Evolutionary conservation across 2,113 vertebrate species (phyloP).

Genomic region (Tringa solitaria): DNA sequence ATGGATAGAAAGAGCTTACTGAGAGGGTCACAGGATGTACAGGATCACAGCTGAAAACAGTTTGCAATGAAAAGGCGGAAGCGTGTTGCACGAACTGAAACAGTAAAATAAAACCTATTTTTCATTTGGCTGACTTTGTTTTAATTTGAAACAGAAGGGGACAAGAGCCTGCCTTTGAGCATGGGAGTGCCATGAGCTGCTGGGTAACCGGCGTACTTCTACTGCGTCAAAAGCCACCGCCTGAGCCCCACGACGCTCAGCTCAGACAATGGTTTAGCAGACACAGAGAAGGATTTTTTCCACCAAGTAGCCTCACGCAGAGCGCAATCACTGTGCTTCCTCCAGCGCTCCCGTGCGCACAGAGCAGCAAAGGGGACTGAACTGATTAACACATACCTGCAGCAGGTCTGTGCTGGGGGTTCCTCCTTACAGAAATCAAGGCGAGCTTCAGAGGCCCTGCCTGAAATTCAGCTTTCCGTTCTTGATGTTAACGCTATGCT

Average conservation of each 20-base stretch:
- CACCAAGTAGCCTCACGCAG: background rate
- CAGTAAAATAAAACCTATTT: background rate
- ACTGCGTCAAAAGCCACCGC: background rate
- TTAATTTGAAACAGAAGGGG: background rate
- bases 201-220: background rate
- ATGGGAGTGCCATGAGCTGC: background rate
- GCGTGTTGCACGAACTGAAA: background rate
- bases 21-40: background rate
- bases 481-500: background rate
- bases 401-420: background rate
- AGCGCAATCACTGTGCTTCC: accelerated
- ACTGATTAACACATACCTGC: background rate
- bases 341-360: background rate
- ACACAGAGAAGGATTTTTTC: background rate
- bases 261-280: background rate
- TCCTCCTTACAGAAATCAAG: background rate
- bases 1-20: background rate
- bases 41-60: background rate
- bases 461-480: background rate
- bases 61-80: background rate
- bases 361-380: background rate
- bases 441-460: background rate
- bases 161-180: background rate
- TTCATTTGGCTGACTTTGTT: background rate
- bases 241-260: background rate